Percentiles rank a stretch among this genome's conserved stretches.
phyloP scores from a whole-genome alignment of 2,113 vertebrate genomes.

The Apus apus region DNA sequence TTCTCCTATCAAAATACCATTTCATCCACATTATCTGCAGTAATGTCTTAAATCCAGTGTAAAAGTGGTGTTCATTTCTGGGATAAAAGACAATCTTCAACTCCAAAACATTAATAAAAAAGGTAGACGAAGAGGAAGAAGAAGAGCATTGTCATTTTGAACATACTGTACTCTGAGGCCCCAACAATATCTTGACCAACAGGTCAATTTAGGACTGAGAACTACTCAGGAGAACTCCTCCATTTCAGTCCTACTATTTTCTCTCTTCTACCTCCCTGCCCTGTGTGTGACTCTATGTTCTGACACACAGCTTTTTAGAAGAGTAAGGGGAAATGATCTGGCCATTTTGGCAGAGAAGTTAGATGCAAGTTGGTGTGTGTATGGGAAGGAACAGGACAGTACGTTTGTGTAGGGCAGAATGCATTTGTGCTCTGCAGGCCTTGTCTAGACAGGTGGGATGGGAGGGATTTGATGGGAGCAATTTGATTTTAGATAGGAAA shows the following conservation, averaged over 20 bases:
- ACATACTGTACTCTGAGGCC: neutral
- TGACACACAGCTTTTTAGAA: neutral
- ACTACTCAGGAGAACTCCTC: neutral
- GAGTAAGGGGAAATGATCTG: neutral
- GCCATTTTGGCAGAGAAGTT: neutral
- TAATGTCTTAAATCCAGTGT: neutral
- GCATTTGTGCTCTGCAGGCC: neutral
- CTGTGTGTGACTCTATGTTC: neutral
- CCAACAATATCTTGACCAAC: neutral
- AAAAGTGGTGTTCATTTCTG: neutral
- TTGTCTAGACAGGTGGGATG: slow-evolving; percentile 50
- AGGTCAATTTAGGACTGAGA: neutral
- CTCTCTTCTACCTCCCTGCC: neutral
- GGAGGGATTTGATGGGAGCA: neutral
- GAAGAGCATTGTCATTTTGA: neutral
- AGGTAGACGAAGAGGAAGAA: neutral
- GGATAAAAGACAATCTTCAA: neutral
- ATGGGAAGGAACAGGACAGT: neutral
- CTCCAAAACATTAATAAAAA: neutral
- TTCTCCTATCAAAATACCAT: neutral
- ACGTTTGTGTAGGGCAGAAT: neutral
- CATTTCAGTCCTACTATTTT: neutral
- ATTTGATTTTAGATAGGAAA: slow-evolving; percentile 64
- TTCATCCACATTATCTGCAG: neutral
- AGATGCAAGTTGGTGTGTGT: neutral